These are phyloP conservation scores for Notechis scutatus DNA, from an alignment of 2,113 vertebrate genomes.

Conservation along the genomic window DNA sequence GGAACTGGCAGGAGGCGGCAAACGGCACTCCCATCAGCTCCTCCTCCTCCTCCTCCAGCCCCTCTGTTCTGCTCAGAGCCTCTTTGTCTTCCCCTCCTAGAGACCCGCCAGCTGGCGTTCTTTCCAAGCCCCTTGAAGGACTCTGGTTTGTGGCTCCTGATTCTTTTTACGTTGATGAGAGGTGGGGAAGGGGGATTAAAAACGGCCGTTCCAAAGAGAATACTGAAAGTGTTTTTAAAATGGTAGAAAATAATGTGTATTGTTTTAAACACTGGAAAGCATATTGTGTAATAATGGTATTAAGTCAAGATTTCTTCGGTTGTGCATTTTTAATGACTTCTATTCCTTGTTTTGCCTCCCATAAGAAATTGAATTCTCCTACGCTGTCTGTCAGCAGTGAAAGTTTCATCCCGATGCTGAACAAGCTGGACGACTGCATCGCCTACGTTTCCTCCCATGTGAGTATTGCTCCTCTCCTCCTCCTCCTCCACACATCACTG, in stretches of 20 bases:
- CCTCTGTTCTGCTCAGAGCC: not conserved
- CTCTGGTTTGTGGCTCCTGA: not conserved
- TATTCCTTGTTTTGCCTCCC: slow-evolving; percentile 24
- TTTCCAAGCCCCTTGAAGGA: not conserved
- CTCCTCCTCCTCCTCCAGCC: too few relatives aligned
- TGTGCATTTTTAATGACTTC: not conserved
- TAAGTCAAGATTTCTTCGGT: not conserved
- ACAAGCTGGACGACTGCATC: slow-evolving; percentile 95
- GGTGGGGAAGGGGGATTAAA: not conserved
- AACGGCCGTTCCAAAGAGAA: not conserved
- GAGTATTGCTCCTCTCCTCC: slow-evolving; percentile 60
- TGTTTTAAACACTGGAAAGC: not conserved
- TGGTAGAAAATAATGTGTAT: not conserved
- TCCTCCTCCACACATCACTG: too few relatives aligned
- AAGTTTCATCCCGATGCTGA: slow-evolving; percentile 95
- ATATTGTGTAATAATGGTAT: not conserved
- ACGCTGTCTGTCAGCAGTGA: slow-evolving; percentile 94
- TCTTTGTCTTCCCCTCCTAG: too few relatives aligned
- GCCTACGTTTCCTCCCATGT: slow-evolving; percentile 94
- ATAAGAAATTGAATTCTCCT: slow-evolving; percentile 93
- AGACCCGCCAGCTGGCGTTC: too few relatives aligned
- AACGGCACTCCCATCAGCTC: too few relatives aligned
- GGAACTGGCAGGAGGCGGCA: not conserved
- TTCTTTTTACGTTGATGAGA: not conserved
- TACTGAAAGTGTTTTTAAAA: not conserved